phyloP scores from a whole-genome alignment of 2,797 vertebrate genomes.

The Naso thynnoides region DNA sequence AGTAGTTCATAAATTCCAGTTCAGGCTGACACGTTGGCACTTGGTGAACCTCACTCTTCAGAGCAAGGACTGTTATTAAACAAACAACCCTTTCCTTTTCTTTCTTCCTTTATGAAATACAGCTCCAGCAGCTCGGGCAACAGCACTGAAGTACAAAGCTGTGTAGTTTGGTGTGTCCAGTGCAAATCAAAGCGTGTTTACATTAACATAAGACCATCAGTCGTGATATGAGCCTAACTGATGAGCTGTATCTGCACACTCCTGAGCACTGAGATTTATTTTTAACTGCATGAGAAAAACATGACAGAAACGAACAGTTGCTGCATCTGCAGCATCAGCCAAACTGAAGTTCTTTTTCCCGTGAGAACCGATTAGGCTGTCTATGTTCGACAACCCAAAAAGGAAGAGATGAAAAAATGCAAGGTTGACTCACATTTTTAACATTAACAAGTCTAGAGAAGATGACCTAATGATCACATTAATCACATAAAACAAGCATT shows the following conservation, averaged over 20 bases:
- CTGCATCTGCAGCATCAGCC: conserved; percentile 66
- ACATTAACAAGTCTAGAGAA: conserved; percentile 17
- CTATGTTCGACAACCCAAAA: conserved; percentile 43
- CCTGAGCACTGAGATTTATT: conserved; percentile 38
- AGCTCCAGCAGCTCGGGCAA: background rate
- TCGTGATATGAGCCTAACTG: conserved; percentile 34
- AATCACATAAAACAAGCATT: background rate
- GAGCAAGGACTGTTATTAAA: background rate
- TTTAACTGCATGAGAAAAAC: conserved; percentile 58
- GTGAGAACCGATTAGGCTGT: conserved; percentile 48
- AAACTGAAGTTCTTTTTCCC: conserved; percentile 60
- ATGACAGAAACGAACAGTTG: conserved; percentile 38
- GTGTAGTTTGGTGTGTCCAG: conserved; percentile 36
- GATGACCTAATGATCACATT: conserved; percentile 18
- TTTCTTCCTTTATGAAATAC: background rate
- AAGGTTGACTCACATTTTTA: conserved; percentile 16
- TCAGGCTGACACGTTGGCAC: background rate
- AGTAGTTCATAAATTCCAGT: background rate
- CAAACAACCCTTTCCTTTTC: background rate
- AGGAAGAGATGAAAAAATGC: conserved; percentile 18
- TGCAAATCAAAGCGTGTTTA: conserved; percentile 40
- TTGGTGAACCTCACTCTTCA: background rate
- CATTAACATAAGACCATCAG: conserved; percentile 10
- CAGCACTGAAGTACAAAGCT: conserved; percentile 3
- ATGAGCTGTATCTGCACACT: conserved; percentile 39